Conservation (phyloP, 2,888 invertebrate genomes). For the Megamerina dolium region DNA sequence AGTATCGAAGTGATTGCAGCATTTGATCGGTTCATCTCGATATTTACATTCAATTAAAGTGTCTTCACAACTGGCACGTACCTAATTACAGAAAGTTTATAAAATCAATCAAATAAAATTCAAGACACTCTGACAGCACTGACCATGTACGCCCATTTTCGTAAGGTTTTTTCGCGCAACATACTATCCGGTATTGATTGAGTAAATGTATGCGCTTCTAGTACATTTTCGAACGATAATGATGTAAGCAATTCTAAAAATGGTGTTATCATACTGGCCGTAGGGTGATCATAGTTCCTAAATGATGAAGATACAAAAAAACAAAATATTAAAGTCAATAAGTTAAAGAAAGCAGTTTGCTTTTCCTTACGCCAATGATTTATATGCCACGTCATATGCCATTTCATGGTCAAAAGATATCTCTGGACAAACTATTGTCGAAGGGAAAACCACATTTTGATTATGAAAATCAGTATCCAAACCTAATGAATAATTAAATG, state of each 20-base stretch:
- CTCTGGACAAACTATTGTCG: conserved; percentile 61
- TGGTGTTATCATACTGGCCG: conserved; percentile 29
- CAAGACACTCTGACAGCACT: too few relatives aligned
- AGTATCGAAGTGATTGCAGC: conserved; percentile 61
- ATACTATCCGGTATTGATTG: conserved; percentile 25
- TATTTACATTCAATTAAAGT: conserved; percentile 60
- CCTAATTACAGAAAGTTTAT: conserved; percentile 22
- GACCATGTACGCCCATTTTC: conserved; percentile 41
- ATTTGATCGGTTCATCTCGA: conserved; percentile 61
- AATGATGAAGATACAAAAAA: background rate
- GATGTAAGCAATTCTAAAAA: conserved; percentile 47
- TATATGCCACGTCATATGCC: conserved; percentile 34
- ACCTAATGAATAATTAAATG: too few relatives aligned
- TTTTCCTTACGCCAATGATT: conserved; percentile 35
- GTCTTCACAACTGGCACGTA: conserved; percentile 53
- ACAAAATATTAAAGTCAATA: background rate
- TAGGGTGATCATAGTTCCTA: conserved; percentile 35
- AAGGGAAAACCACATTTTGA: conserved; percentile 72
- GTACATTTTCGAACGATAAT: conserved; percentile 47
- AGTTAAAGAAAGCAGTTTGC: background rate
- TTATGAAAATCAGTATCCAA: conserved; percentile 76
- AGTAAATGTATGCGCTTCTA: conserved; percentile 29
- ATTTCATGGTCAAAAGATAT: conserved; percentile 53
- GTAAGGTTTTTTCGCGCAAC: conserved; percentile 31
- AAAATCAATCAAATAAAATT: conserved; percentile 5